Base-by-base conservation (phyloP, 2,797 vertebrate genomes). In the Esox lucius region DNA sequence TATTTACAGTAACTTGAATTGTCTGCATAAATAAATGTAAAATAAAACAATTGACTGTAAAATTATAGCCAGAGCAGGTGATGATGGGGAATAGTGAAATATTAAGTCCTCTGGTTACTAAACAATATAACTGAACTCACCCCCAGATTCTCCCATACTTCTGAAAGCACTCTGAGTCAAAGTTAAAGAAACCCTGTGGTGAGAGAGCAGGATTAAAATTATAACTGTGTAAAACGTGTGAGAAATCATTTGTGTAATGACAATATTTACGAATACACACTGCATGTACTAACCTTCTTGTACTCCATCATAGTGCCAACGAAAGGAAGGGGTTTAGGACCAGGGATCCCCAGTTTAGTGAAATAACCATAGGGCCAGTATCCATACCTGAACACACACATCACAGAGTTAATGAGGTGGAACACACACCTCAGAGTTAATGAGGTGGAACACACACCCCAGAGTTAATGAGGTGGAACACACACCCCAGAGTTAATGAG, bases 101-200 rank as follows among this genome's bases (percentile, higher is more conserved):
- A n/a, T n/a, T n/a, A n/a, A n/a, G n/a, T n/a, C n/a, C n/a, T n/a
- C n/a, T n/a, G n/a, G n/a, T n/a, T n/a, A n/a, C n/a, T n/a, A n/a
- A n/a, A n/a, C n/a, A n/a, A n/a, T n/a, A n/a, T n/a, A 11, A 24
- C 42, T 4, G 42, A 15, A 89, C 92, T 88, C 80, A 94, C 94
- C 93, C 93, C 94, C 94, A 94, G 8, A 75, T 81, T 77, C 86
- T 91, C 1, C 94, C 93, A 71, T 91, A 94, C 83, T 93, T 93
- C 61, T 84, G 81, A 70, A 76, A 84, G 78, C 90, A 92, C 0
- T 87, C 74, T 3, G 17, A 0, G 67, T 93, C 92, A 80, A 91
- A 93, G 3, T 4, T n/a, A 0, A 0, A 24, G 33, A 92, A 80
- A 3, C 92, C 92, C 93, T 94, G 17, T 0, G 15, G 0, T 71